Evolutionary conservation across 2,797 vertebrate species (phyloP).

Genomic region (Petrocephalus schoutedeni): DNA sequence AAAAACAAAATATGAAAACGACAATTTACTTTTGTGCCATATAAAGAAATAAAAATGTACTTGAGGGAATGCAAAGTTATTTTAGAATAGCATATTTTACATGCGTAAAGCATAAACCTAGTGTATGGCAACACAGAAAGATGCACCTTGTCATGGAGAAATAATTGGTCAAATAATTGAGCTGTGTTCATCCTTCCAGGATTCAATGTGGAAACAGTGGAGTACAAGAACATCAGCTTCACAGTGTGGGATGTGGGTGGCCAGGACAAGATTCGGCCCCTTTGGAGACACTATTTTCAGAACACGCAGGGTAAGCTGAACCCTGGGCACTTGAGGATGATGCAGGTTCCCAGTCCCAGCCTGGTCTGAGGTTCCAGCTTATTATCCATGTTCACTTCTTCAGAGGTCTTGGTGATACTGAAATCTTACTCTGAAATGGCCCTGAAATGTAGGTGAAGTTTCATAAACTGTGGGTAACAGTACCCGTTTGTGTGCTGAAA

Average conservation of each 20-base stretch:
- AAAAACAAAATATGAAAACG: background rate
- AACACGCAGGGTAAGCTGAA: constrained; percentile 86
- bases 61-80: background rate
- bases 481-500: background rate
- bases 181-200: constrained; percentile 55
- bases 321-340: background rate
- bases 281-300: constrained; percentile 98
- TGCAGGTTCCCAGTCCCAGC: background rate
- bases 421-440: too few species aligned
- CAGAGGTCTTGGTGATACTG: background rate
- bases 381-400: background rate
- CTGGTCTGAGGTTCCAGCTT: background rate
- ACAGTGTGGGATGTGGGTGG: constrained; percentile 97
- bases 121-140: background rate
- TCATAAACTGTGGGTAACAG: background rate
- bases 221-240: constrained; percentile 98
- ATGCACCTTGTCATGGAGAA: background rate
- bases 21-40: background rate
- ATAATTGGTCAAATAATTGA: background rate
- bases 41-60: background rate
- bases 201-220: constrained; percentile 95
- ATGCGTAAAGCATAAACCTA: background rate
- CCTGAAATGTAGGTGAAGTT: background rate
- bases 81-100: background rate
- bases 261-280: constrained; percentile 95